These are phyloP conservation scores for Lucilia cuprina DNA, from an alignment of 1,140 invertebrate genomes.

Conservation along the genomic window DNA sequence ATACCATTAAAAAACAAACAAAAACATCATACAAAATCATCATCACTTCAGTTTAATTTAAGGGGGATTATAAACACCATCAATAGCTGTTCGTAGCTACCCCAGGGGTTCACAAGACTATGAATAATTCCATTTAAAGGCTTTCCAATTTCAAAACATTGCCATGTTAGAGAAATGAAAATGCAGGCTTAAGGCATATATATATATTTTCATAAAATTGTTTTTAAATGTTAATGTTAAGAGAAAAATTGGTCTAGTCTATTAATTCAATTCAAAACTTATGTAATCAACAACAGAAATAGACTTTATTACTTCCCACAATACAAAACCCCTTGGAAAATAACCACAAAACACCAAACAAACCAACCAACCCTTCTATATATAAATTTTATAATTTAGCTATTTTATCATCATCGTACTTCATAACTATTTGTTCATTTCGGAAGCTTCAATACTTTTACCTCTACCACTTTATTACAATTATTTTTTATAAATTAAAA, in stretches of 20 bases:
- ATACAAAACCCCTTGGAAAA: not conserved
- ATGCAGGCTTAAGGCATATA: not conserved
- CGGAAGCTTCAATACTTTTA: not conserved
- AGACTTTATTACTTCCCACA: not conserved
- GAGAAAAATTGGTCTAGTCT: not conserved
- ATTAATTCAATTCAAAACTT: not conserved
- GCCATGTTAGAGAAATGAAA: not conserved
- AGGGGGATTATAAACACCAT: not conserved
- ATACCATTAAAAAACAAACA: not conserved
- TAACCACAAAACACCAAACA: not conserved
- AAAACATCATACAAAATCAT: not conserved
- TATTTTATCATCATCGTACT: not conserved
- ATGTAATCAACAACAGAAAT: constrained; percentile 1
- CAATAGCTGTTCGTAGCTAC: not conserved
- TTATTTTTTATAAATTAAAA: not conserved
- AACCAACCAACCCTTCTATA: constrained; percentile 3
- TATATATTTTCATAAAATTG: constrained; percentile 10
- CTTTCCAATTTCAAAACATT: constrained; percentile 24
- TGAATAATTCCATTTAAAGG: constrained; percentile 10
- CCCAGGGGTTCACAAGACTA: not conserved
- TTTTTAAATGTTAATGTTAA: constrained; percentile 19
- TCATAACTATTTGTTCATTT: not conserved
- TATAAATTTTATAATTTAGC: constrained; percentile 17
- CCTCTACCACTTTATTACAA: not conserved
- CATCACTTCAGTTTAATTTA: not conserved